Evolutionary conservation across 2,888 invertebrate species (phyloP), one percentile per base, ranked within the genome.

Genomic region (Taphrorychus bicolor): DNA sequence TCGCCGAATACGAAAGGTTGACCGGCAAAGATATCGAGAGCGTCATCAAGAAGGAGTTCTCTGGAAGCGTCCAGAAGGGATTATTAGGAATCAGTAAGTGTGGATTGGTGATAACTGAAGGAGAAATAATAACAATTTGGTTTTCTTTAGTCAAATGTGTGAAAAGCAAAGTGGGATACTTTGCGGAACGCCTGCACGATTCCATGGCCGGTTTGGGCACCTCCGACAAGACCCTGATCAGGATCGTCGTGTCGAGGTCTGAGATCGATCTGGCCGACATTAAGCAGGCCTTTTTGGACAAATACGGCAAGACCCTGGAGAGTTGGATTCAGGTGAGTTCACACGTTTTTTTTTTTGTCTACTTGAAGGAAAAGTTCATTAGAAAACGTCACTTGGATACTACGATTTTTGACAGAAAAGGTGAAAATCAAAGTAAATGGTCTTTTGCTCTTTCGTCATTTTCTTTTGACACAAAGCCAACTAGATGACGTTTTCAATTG

Each of bases 261-360:
- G 93, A 95, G 86, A 94, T 95, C 76, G 97, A 97, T 83, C 87
- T 97, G 77, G 94, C 93, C 62, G 94, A 95, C 81, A 94, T 97
- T 79, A 96, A 95, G 81, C 90, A 91, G 79, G 94, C 94, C 72
- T 97, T 95, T 86, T 85, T 91, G 76, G 91, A 91, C 75, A 85
- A 87, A 75, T 95, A 91, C 79, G 91, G 89, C 77, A 94, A 94
- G 82, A 85, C 91, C 64, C 83, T 96, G 80, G 94, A 93, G 79
- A 89, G 87, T 77, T 94, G 92, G 91, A 92, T 95, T 76, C 86
- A 91, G 83, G 95, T 95, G 87, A 88, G 90, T 87, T 74, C 2
- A 1, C 1, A 32, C 2, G n/a, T n/a, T n/a, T n/a, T n/a, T n/a
- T n/a, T n/a, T n/a, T n/a, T n/a, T n/a, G n/a, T n/a, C n/a, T n/a